Conservation (phyloP, 2,797 vertebrate species). For the Anas capensis region DNA sequence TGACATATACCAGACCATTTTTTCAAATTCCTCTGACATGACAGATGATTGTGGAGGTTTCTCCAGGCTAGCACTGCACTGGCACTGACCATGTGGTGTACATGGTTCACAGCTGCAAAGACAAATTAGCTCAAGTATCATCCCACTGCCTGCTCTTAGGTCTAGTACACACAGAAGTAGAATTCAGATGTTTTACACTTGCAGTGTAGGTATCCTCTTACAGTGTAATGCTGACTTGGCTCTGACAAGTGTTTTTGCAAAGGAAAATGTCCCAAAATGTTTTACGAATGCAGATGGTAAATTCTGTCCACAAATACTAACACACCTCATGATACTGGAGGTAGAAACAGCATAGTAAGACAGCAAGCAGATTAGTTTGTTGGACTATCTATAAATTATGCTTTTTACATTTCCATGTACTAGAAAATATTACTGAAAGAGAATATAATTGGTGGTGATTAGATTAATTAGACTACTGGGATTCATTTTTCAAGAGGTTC, state of each 20-base stretch:
- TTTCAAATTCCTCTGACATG: neutral
- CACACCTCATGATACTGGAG: neutral
- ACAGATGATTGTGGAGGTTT: neutral
- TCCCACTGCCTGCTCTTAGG: neutral
- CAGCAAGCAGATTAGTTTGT: neutral
- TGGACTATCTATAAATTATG: neutral
- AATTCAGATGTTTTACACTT: neutral
- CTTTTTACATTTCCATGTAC: neutral
- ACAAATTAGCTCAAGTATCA: neutral
- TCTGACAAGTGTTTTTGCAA: neutral
- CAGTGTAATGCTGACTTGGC: neutral
- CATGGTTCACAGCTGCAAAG: neutral
- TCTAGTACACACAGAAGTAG: neutral
- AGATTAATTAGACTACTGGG: neutral
- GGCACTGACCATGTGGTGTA: neutral
- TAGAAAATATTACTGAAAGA: neutral
- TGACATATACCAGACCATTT: neutral
- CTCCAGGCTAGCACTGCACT: neutral
- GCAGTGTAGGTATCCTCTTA: neutral
- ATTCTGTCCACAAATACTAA: neutral
- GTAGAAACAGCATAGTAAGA: neutral
- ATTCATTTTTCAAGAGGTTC: constrained; percentile 20
- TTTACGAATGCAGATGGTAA: neutral
- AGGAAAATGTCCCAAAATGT: neutral
- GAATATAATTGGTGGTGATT: neutral